Conservation (phyloP, 2,888 invertebrate genomes). For the Diabrotica balteata region DNA sequence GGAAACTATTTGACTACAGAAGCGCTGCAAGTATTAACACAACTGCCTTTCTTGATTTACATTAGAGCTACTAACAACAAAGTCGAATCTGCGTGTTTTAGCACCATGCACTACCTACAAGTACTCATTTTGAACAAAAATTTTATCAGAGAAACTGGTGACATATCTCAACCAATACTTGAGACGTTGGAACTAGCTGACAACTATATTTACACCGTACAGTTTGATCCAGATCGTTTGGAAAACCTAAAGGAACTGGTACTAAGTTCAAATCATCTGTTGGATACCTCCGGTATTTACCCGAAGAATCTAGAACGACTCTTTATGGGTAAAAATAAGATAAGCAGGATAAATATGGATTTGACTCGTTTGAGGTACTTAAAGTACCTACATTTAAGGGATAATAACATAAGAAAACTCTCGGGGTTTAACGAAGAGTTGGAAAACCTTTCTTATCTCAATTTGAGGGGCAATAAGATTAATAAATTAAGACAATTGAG, state of each 20-base stretch:
- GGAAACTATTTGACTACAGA: conserved; percentile 63
- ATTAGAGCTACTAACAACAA: conserved; percentile 67
- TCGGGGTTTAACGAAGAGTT: conserved; percentile 62
- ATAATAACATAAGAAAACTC: conserved; percentile 68
- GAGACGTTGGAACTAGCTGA: conserved; percentile 65
- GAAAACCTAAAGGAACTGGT: conserved; percentile 63
- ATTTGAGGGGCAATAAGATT: conserved; percentile 66
- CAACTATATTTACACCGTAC: conserved; percentile 53
- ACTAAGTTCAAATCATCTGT: conserved; percentile 63
- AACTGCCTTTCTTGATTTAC: conserved; percentile 65
- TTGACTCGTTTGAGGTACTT: conserved; percentile 68
- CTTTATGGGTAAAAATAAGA: conserved; percentile 64
- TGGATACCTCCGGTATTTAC: conserved; percentile 60
- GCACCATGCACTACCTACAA: conserved; percentile 67
- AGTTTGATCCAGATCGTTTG: conserved; percentile 51
- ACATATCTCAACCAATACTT: conserved; percentile 65
- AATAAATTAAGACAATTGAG: conserved; percentile 63
- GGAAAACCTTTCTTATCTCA: conserved; percentile 64
- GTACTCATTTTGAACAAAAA: conserved; percentile 66
- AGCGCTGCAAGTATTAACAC: conserved; percentile 61
- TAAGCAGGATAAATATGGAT: conserved; percentile 56
- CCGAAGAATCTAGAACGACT: conserved; percentile 71
- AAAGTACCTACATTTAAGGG: conserved; percentile 74
- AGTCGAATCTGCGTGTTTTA: conserved; percentile 62
- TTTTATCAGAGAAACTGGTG: conserved; percentile 61